phyloP scores from a whole-genome alignment of 2,888 invertebrate genomes.

The Leptarthrus brevirostris region DNA sequence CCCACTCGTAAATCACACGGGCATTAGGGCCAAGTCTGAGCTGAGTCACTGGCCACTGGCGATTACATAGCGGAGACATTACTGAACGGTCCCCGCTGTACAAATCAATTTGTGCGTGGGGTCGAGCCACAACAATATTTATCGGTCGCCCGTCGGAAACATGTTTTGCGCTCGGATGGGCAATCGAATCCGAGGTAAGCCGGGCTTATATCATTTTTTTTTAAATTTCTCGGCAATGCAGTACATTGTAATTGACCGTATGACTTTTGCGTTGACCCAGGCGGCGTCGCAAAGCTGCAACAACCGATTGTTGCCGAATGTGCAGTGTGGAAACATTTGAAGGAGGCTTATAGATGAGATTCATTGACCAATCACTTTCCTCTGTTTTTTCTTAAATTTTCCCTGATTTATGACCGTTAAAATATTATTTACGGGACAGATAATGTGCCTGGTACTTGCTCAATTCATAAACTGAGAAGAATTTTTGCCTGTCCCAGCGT shows the following conservation, averaged over 20 bases:
- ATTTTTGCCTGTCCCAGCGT: neutral
- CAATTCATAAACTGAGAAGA: neutral
- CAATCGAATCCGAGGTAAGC: neutral
- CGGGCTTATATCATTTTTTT: neutral
- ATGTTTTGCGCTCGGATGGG: neutral
- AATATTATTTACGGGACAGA: constrained; percentile 32
- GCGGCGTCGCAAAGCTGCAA: neutral
- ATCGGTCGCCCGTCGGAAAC: neutral
- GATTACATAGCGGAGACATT: neutral
- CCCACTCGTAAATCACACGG: neutral
- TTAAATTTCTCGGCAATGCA: constrained; percentile 15
- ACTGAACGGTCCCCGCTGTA: neutral
- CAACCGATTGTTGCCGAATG: neutral
- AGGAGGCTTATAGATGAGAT: neutral
- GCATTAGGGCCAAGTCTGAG: neutral
- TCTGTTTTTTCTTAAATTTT: constrained; percentile 21
- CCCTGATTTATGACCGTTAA: constrained; percentile 19
- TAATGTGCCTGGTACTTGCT: neutral
- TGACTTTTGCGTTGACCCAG: constrained; percentile 30
- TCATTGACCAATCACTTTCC: neutral
- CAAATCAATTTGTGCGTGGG: neutral
- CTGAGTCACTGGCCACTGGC: neutral
- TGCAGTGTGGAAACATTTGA: neutral
- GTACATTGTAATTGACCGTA: constrained; percentile 27
- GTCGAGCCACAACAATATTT: neutral